Evolutionary conservation across 2,113 vertebrate species (phyloP), one percentile per base, ranked within the genome.

Genomic region (Pontoporia blainvillei): DNA sequence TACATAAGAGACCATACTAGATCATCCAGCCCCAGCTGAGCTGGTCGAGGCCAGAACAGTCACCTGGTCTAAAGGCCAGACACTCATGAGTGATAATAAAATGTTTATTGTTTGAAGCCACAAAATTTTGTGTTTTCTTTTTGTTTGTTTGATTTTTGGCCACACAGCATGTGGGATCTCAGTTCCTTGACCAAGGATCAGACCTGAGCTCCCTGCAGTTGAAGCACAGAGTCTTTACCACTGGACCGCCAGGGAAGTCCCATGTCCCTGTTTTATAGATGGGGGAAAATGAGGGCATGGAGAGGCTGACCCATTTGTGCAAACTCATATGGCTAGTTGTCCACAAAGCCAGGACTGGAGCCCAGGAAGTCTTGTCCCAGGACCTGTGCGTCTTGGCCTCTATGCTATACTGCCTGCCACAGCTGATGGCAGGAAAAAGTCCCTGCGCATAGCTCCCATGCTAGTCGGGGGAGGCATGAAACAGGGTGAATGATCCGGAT

Each of bases 41-140:
- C 23, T 15, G 12, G 49, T 6, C 8, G 25, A 89, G 67, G 49
- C 13, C 62, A 61, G 29, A 46, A 75, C 14, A 66, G 27, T 59
- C 75, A 86, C 29, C 9, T 10, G 52, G 23, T 34, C 0, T 1
- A 79, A 36, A 39, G 44, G n/a, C 21, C 61, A 69, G 18, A 86
- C 23, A 73, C 13, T 69, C 69, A 54, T 8, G 62, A 94, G 61
- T 79, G 83, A 87, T 21, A 57, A 90, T 73, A 39, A 91, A 85
- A 79, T 41, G 36, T 69, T 85, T 84, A 49, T 49, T 82, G 44
- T 89, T 79, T 86, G 34, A 90, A 82, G 27, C 66, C 27, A 83
- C 36, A 59, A 12, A 23, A 57, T 78, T 69, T 61, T 79, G 59
- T 36, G 54, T 18, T 52, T 52, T 52, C 52, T 52, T 52, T 52